These are phyloP conservation scores for Ennomos quercinarius DNA, from an alignment of 2,888 invertebrate genomes.

Conservation along the genomic window DNA sequence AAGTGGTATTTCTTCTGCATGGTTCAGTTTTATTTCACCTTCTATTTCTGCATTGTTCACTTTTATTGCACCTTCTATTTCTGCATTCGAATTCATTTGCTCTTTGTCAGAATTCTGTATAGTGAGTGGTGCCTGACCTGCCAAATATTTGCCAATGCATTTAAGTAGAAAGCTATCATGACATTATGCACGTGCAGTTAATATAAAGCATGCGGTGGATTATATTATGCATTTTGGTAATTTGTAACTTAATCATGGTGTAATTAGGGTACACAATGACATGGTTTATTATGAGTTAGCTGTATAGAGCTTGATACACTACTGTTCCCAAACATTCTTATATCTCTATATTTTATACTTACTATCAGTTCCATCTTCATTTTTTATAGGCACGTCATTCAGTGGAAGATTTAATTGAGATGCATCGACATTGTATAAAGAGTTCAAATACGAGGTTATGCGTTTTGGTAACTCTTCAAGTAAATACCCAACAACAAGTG, in stretches of 20 bases:
- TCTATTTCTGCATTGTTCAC: neutral
- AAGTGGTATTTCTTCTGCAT: neutral
- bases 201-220: no score
- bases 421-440: neutral
- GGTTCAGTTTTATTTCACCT: neutral
- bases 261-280: no score
- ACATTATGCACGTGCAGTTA: no score
- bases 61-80: no score
- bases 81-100: neutral
- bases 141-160: no score
- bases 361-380: neutral
- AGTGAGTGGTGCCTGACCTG: no score
- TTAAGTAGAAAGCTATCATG: no score
- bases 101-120: neutral
- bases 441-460: slow-evolving; percentile 36
- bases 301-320: no score
- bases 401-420: neutral
- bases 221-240: no score
- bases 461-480: slow-evolving; percentile 51
- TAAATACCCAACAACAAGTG: slow-evolving; percentile 51
- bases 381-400: neutral
- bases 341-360: neutral
- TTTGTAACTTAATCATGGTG: no score
- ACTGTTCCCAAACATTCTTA: neutral
- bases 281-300: neutral